These are phyloP conservation scores for Channallabes apus DNA, from an alignment of 2,797 vertebrate species.

Conservation along the genomic window DNA sequence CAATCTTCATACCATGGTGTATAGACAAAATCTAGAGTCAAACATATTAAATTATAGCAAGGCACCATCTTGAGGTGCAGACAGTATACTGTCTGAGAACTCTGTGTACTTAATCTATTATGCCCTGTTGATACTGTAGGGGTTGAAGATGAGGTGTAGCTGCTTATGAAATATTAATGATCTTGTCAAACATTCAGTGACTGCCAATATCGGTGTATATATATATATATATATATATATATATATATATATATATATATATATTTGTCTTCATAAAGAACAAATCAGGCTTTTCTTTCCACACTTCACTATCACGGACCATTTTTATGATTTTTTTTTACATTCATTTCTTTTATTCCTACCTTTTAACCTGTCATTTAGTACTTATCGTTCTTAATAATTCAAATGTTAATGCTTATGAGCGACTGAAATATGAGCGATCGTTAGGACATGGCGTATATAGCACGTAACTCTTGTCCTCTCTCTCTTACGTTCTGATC, in stretches of 20 bases:
- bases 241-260: too few relatives aligned
- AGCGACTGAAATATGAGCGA: not conserved
- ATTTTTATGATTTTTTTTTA: not conserved
- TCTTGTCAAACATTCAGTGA: slow-evolving; percentile 60
- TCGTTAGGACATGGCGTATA: not conserved
- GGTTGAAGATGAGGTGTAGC: slow-evolving; percentile 52
- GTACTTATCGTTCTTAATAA: not conserved
- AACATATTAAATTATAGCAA: slow-evolving; percentile 1
- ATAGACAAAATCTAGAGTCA: not conserved
- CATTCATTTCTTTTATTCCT: not conserved
- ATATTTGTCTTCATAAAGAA: not conserved
- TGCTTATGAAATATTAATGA: slow-evolving; percentile 71
- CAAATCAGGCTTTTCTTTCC: not conserved
- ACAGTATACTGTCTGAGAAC: not conserved
- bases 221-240: not conserved
- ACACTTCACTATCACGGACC: not conserved
- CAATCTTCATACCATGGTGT: not conserved
- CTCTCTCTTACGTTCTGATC: not conserved
- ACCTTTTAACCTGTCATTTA: not conserved
- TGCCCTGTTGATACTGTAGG: slow-evolving; percentile 48
- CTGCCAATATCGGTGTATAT: slow-evolving; percentile 52
- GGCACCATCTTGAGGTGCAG: slow-evolving; percentile 19
- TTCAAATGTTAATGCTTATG: not conserved
- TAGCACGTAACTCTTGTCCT: not conserved
- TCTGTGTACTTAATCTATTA: slow-evolving; percentile 59